These are phyloP conservation scores for Apogon talboti DNA, from an alignment of 2,797 vertebrate species.

Conservation along the genomic window DNA sequence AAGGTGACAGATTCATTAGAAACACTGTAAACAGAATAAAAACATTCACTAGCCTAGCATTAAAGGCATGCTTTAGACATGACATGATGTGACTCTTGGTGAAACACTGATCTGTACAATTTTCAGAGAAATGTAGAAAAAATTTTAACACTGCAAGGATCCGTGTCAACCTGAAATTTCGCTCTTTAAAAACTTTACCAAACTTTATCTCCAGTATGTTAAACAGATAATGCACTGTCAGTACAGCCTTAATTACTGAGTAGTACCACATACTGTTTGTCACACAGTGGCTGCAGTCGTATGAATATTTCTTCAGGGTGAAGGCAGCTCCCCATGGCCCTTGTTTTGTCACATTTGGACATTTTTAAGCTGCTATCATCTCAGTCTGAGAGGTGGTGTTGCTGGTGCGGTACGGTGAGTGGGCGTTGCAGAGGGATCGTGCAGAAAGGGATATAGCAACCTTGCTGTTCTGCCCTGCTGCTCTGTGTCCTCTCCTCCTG, in stretches of 20 bases:
- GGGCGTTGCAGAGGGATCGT: slow-evolving; percentile 68
- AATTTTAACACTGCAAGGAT: too few relatives aligned
- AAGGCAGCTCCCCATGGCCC: slow-evolving; percentile 1
- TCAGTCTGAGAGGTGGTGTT: slow-evolving; percentile 22
- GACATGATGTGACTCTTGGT: too few relatives aligned
- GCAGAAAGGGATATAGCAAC: slow-evolving; percentile 64
- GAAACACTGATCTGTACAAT: too few relatives aligned
- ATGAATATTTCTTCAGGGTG: not conserved
- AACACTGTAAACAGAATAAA: too few relatives aligned
- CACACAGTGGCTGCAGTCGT: not conserved
- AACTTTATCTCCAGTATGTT: too few relatives aligned
- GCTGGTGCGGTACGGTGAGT: slow-evolving; percentile 56
- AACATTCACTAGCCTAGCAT: too few relatives aligned
- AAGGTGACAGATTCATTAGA: too few relatives aligned
- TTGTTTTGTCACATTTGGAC: slow-evolving; percentile 20
- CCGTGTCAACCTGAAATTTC: too few relatives aligned
- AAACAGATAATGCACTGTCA: too few relatives aligned
- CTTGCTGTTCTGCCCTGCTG: slow-evolving; percentile 73
- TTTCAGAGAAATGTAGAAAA: too few relatives aligned
- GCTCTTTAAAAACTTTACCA: too few relatives aligned
- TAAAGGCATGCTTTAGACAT: too few relatives aligned
- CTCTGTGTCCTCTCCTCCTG: slow-evolving; percentile 63
- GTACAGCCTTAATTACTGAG: not conserved
- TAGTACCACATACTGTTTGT: not conserved
- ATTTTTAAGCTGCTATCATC: slow-evolving; percentile 34